Evolutionary conservation across 2,113 vertebrate genomes (phyloP).

Genomic region (Uropsilus gracilis): DNA sequence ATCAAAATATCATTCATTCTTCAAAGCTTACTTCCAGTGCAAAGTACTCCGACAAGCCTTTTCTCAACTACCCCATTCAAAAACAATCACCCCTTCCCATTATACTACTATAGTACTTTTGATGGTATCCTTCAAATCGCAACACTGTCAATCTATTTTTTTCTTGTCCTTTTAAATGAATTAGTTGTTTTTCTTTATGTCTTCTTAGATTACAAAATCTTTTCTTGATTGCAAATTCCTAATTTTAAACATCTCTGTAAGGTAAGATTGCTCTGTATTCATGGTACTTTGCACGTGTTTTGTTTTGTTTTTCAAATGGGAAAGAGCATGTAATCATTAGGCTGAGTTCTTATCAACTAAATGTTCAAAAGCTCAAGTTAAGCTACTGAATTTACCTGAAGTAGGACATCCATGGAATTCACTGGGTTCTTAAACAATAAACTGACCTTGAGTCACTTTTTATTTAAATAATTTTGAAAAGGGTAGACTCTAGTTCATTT

Average conservation of each 20-base stretch:
- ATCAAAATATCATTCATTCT: conserved; percentile 32
- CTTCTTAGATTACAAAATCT: neutral
- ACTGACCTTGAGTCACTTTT: conserved; percentile 41
- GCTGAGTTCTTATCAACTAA: conserved; percentile 40
- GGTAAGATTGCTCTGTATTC: neutral
- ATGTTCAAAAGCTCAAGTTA: conserved; percentile 40
- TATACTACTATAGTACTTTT: neutral
- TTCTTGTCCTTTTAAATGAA: neutral
- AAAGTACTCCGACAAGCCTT: neutral
- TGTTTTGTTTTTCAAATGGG: neutral
- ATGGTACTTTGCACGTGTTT: neutral
- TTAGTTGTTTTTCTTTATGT: neutral
- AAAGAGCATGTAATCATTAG: neutral
- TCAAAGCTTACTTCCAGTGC: conserved; percentile 8
- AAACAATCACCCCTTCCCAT: neutral
- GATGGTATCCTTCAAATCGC: neutral
- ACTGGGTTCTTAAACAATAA: conserved; percentile 24
- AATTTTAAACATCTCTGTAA: neutral
- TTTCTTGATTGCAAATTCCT: neutral
- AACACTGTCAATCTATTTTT: neutral
- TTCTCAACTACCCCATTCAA: neutral
- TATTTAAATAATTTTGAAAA: conserved; percentile 58
- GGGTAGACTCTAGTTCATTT: neutral
- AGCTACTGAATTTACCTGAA: conserved; percentile 24
- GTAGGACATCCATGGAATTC: neutral